A percentile compares a stretch with the other conserved stretches of the same genome.
Conservation (phyloP, 2,888 invertebrate genomes). For the Formica aserva region DNA sequence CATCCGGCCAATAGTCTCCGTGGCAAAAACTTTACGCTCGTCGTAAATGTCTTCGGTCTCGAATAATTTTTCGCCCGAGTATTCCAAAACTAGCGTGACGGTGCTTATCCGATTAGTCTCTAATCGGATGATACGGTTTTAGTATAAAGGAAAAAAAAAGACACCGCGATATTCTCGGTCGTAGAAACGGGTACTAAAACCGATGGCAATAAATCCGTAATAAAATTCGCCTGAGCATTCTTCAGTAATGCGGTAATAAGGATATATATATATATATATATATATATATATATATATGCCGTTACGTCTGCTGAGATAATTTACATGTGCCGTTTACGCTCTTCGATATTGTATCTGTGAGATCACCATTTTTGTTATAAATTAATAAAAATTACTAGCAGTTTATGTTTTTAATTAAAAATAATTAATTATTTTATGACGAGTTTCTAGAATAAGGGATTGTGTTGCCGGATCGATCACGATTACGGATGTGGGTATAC, state of each 20-base stretch:
- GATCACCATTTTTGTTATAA: neutral
- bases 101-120: conserved; percentile 37
- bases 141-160: neutral
- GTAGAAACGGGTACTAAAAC: neutral
- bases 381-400: neutral
- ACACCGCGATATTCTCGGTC: neutral
- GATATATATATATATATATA: too few relatives aligned
- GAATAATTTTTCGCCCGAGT: conserved; percentile 3
- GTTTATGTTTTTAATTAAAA: neutral
- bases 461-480: neutral
- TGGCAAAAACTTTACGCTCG: conserved; percentile 25
- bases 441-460: neutral
- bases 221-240: neutral
- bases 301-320: neutral
- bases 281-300: neutral
- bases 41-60: conserved; percentile 32
- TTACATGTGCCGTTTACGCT: neutral
- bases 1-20: neutral
- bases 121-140: conserved; percentile 35
- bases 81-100: conserved; percentile 6
- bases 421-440: neutral
- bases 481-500: neutral
- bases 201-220: neutral
- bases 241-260: neutral
- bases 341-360: neutral